Evolutionary conservation across 2,113 vertebrate species (phyloP).

Genomic region (Parotia lawesii): DNA sequence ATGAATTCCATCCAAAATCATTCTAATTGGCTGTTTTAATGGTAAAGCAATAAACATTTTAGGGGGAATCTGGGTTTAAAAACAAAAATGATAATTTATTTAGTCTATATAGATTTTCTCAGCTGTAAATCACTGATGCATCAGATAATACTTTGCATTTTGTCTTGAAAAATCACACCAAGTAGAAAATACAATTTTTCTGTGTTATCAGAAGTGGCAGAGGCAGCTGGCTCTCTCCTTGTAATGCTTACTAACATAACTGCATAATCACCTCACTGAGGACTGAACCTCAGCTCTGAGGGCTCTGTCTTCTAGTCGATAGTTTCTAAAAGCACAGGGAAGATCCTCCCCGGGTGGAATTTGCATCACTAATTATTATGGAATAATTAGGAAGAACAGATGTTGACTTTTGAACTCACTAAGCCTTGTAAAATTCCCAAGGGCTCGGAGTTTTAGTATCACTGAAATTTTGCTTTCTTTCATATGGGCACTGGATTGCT

Average conservation of each 20-base stretch:
- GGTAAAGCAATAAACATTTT: not conserved
- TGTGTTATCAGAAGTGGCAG: not conserved
- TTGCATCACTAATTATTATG: constrained; percentile 54
- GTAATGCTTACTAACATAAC: constrained; percentile 6
- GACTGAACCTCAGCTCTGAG: not conserved
- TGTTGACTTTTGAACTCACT: constrained; percentile 43
- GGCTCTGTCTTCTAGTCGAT: not conserved
- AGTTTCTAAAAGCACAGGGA: not conserved
- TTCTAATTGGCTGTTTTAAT: not conserved
- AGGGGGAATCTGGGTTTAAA: not conserved
- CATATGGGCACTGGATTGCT: not conserved
- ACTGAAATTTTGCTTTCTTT: not conserved
- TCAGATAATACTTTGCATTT: not conserved
- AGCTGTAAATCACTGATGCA: not conserved
- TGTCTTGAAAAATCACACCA: not conserved
- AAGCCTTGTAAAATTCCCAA: not conserved
- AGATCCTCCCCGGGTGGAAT: constrained; percentile 27
- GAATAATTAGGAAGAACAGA: constrained; percentile 57
- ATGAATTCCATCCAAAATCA: not conserved
- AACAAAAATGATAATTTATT: not conserved
- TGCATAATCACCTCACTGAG: constrained; percentile 26
- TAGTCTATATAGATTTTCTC: constrained; percentile 15
- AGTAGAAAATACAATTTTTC: not conserved
- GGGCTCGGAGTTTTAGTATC: not conserved
- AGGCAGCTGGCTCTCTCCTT: constrained; percentile 8